These are phyloP conservation scores for Danaus melanippus DNA, from an alignment of 1,140 invertebrate species.

Conservation along the genomic window DNA sequence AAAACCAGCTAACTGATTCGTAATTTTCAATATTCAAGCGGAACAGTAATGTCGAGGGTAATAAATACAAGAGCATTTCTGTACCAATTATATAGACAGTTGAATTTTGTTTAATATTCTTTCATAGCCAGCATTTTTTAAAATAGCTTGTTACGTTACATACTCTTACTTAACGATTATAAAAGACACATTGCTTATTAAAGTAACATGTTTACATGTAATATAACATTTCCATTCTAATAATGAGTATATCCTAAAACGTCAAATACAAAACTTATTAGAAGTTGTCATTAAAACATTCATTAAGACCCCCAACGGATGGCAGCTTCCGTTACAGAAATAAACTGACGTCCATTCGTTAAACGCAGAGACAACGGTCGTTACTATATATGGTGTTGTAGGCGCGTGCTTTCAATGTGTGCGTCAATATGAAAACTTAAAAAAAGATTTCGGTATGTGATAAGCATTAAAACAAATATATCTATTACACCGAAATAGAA, in stretches of 20 bases:
- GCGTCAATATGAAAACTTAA: neutral
- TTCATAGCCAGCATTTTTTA: too few species aligned
- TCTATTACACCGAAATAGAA: neutral
- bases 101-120: too few species aligned
- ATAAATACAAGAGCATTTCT: too few species aligned
- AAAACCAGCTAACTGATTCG: constrained; percentile 21
- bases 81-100: too few species aligned
- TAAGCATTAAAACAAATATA: neutral
- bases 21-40: constrained; percentile 14
- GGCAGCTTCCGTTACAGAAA: constrained; percentile 32
- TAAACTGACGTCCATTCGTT: constrained; percentile 12
- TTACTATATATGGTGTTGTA: too few species aligned
- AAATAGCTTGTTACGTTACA: too few species aligned
- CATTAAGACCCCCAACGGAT: constrained; percentile 33
- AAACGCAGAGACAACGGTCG: too few species aligned
- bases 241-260: too few species aligned
- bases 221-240: too few species aligned
- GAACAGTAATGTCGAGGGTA: neutral
- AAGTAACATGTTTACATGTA: too few species aligned
- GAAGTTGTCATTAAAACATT: neutral
- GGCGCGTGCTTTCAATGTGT: neutral
- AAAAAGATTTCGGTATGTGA: neutral
- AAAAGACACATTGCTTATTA: too few species aligned
- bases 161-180: too few species aligned
- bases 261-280: neutral